A percentile compares a stretch with the other conserved stretches of the same genome.
Conservation (phyloP, 2,797 vertebrate genomes). For the Typhlichthys subterraneus region DNA sequence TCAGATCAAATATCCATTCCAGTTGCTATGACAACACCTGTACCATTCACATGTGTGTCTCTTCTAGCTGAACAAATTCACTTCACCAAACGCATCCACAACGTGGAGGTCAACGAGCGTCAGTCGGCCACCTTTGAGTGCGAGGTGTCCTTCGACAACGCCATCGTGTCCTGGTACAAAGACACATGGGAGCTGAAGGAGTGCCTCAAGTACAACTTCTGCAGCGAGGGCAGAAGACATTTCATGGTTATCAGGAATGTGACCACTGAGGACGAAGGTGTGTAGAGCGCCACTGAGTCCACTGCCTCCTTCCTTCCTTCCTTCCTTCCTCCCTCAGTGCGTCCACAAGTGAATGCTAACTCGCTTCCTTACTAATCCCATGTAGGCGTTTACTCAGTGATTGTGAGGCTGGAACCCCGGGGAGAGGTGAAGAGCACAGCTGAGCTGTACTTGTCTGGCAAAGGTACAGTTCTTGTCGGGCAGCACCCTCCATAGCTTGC, state of each 20-base stretch:
- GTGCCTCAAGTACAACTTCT: conserved; percentile 95
- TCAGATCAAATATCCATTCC: conserved; percentile 38
- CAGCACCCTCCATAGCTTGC: conserved; percentile 44
- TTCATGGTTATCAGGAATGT: conserved; percentile 99
- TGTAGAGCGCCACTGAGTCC: conserved; percentile 52
- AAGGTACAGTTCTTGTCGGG: conserved; percentile 80
- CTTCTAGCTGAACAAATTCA: conserved; percentile 96
- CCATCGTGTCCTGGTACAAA: conserved; percentile 98
- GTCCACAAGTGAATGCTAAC: conserved; percentile 50
- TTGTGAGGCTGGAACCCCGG: conserved; percentile 94
- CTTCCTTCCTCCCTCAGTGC: conserved; percentile 38
- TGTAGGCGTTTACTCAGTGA: conserved; percentile 96
- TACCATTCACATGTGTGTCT: conserved; percentile 73
- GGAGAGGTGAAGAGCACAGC: conserved; percentile 98
- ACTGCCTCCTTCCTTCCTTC: background rate
- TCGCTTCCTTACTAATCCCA: conserved; percentile 71
- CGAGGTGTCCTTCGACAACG: conserved; percentile 97
- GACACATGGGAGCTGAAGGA: conserved; percentile 92
- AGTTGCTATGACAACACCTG: conserved; percentile 46
- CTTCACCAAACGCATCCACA: conserved; percentile 99
- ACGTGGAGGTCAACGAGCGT: conserved; percentile 94
- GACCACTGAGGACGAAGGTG: conserved; percentile 96
- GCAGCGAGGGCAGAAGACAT: conserved; percentile 92
- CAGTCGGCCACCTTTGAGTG: conserved; percentile 97
- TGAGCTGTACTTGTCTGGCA: conserved; percentile 94